Conservation (phyloP, 2,113 vertebrate species). For the Macaca nemestrina region DNA sequence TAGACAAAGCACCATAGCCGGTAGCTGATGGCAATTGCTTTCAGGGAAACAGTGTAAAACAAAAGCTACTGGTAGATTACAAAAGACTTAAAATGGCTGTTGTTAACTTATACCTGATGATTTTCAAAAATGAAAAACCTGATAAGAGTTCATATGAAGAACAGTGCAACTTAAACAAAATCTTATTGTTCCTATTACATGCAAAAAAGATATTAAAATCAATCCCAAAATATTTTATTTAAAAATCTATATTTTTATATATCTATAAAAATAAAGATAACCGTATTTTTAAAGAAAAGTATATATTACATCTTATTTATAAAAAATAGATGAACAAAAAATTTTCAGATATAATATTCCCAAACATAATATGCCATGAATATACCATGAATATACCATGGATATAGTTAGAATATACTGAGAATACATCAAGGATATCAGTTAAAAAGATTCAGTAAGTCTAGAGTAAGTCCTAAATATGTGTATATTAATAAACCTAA, state of each 20-base stretch:
- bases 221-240: background rate
- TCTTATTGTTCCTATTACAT: background rate
- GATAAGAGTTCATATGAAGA: background rate
- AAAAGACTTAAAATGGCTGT: background rate
- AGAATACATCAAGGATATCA: background rate
- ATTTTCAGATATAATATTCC: background rate
- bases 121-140: background rate
- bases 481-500: background rate
- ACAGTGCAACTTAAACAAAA: background rate
- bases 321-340: background rate
- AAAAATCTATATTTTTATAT: background rate
- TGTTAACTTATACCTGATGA: background rate
- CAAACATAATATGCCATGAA: background rate
- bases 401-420: background rate
- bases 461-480: background rate
- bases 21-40: background rate
- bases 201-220: background rate
- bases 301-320: background rate
- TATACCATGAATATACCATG: background rate
- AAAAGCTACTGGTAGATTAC: background rate
- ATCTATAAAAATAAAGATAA: background rate
- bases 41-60: background rate
- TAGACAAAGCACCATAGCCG: background rate
- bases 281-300: background rate
- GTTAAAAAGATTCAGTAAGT: background rate